Evolutionary conservation across 2,888 invertebrate species (phyloP).

Genomic region (Mythimna impura): DNA sequence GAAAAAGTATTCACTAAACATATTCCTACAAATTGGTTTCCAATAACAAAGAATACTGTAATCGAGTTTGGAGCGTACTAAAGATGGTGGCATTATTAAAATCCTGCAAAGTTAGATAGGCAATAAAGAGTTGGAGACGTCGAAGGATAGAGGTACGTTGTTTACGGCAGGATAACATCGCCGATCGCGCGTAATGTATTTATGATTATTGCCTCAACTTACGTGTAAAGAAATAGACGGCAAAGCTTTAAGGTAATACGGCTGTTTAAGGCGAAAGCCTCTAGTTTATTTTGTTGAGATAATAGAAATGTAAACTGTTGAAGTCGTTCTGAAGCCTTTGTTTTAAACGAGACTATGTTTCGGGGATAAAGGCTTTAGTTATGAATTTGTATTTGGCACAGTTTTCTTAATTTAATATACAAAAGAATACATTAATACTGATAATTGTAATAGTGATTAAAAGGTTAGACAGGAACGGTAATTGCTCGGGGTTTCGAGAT

Average conservation of each 20-base stretch:
- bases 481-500: too few relatives aligned
- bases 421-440: background rate
- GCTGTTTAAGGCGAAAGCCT: slow-evolving; percentile 63
- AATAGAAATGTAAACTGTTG: slow-evolving; percentile 49
- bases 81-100: slow-evolving; percentile 79
- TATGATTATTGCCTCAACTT: slow-evolving; percentile 88
- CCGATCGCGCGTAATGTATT: slow-evolving; percentile 90
- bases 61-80: slow-evolving; percentile 64
- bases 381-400: slow-evolving; percentile 9
- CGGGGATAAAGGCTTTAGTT: slow-evolving; percentile 26
- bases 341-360: slow-evolving; percentile 41
- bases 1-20: slow-evolving; percentile 38
- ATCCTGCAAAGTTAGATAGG: slow-evolving; percentile 88
- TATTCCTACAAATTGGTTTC: slow-evolving; percentile 67
- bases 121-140: slow-evolving; percentile 82
- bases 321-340: slow-evolving; percentile 33
- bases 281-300: slow-evolving; percentile 55
- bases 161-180: slow-evolving; percentile 86
- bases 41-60: slow-evolving; percentile 61
- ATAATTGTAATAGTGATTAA: background rate
- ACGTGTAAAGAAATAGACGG: slow-evolving; percentile 69
- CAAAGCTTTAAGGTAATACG: slow-evolving; percentile 64
- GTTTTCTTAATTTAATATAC: background rate
- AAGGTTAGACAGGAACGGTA: too few relatives aligned
- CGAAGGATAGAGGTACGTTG: slow-evolving; percentile 79